Evolutionary conservation across 2,113 vertebrate species (phyloP).

Genomic region (Callionymus lyra): DNA sequence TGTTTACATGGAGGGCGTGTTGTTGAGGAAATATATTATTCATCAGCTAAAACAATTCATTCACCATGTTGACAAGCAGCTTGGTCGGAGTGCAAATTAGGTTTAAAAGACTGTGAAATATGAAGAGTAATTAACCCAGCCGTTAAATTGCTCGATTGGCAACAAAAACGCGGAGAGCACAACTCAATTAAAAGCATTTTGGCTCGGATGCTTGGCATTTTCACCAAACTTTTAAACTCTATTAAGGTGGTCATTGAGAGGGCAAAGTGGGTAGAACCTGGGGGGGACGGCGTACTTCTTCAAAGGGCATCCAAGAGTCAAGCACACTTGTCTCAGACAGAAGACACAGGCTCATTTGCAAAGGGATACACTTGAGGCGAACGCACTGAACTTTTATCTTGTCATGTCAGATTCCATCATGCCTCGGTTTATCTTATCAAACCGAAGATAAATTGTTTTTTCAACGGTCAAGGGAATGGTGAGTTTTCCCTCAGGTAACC

Average conservation of each 20-base stretch:
- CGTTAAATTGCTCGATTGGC: constrained; percentile 65
- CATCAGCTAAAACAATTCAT: too few species aligned
- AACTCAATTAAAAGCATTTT: constrained; percentile 70
- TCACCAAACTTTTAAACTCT: constrained; percentile 67
- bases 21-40: too few species aligned
- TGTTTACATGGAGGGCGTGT: too few species aligned
- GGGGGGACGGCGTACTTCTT: constrained; percentile 43
- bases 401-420: constrained; percentile 63
- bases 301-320: constrained; percentile 49
- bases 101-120: constrained; percentile 50
- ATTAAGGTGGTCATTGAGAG: constrained; percentile 70
- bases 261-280: constrained; percentile 50
- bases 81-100: constrained; percentile 20
- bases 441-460: constrained; percentile 32
- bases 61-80: too few species aligned
- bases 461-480: constrained; percentile 44
- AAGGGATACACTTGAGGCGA: constrained; percentile 71
- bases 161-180: constrained; percentile 51
- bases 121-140: constrained; percentile 60
- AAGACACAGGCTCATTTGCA: constrained; percentile 43
- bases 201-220: constrained; percentile 68
- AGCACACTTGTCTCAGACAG: constrained; percentile 46
- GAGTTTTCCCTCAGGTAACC: constrained; percentile 40
- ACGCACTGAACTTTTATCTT: constrained; percentile 53
- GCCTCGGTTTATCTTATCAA: constrained; percentile 59